phyloP scores from a whole-genome alignment of 1,140 invertebrate genomes.

The Caenorhabditis tropicalis region DNA sequence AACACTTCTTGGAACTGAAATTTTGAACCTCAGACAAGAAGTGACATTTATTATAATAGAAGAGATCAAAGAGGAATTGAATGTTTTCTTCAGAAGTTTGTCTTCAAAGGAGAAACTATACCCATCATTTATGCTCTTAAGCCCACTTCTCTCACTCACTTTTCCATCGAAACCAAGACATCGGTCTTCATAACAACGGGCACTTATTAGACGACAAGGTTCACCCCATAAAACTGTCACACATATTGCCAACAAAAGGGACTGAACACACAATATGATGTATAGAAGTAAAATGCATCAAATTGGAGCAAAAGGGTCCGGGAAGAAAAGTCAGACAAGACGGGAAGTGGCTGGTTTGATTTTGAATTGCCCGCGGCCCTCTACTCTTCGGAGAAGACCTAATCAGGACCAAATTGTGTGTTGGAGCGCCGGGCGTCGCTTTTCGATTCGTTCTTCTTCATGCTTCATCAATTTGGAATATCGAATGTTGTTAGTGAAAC shows the following conservation, averaged over 20 bases:
- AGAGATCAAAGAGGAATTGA: too few species aligned
- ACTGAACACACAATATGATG: slow-evolving; percentile 10
- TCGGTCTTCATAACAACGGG: slow-evolving; percentile 41
- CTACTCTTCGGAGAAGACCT: neutral
- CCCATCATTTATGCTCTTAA: neutral
- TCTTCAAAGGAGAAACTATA: neutral
- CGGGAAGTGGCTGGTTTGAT: slow-evolving; percentile 41
- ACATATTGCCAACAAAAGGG: neutral
- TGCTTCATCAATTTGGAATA: slow-evolving; percentile 42
- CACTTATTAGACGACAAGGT: slow-evolving; percentile 21
- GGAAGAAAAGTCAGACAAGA: slow-evolving; percentile 1
- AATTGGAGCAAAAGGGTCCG: neutral
- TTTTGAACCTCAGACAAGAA: too few species aligned
- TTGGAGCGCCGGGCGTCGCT: neutral
- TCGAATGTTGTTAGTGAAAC: slow-evolving; percentile 31
- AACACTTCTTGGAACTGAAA: too few species aligned
- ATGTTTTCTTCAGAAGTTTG: too few species aligned
- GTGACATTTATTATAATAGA: too few species aligned
- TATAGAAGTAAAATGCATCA: neutral
- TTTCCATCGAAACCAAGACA: slow-evolving; percentile 8
- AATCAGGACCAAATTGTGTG: slow-evolving; percentile 37
- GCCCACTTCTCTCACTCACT: neutral
- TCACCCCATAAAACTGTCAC: slow-evolving; percentile 34
- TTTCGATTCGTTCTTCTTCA: slow-evolving; percentile 23
- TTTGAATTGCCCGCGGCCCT: slow-evolving; percentile 12